Conservation (phyloP, 2,888 invertebrate species). For the Brachyptera risi region DNA sequence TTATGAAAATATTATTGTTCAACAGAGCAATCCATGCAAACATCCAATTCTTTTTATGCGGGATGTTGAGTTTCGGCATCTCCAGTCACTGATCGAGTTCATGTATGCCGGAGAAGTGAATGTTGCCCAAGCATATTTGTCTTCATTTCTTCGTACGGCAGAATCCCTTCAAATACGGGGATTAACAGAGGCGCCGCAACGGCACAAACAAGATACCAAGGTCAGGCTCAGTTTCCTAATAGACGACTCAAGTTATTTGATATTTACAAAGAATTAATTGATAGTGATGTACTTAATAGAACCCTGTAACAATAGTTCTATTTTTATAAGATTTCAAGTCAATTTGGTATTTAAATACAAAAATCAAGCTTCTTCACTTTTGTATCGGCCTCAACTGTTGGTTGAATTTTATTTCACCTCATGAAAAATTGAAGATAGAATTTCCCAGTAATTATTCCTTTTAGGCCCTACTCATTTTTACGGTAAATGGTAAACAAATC, state of each 20-base stretch:
- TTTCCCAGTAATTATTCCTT: no score
- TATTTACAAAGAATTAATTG: no score
- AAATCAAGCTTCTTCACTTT: no score
- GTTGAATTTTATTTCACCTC: no score
- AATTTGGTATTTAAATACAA: no score
- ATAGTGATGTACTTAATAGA: neutral
- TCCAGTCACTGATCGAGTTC: constrained; percentile 73
- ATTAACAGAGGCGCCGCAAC: constrained; percentile 55
- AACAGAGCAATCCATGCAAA: constrained; percentile 77
- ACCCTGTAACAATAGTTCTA: no score
- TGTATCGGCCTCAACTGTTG: no score
- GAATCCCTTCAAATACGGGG: constrained; percentile 76
- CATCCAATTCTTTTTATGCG: constrained; percentile 83
- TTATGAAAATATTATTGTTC: constrained; percentile 36
- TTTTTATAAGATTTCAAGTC: no score
- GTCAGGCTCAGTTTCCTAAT: no score
- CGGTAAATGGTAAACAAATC: no score
- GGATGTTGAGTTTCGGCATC: constrained; percentile 74
- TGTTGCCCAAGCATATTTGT: constrained; percentile 72
- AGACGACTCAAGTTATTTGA: neutral
- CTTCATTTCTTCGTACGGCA: constrained; percentile 70
- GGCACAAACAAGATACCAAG: constrained; percentile 41
- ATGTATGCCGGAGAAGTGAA: constrained; percentile 85
- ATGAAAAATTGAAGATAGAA: no score
- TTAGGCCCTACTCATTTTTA: no score